phyloP scores from a whole-genome alignment of 2,888 invertebrate genomes.

The Synergus laeviventris region DNA sequence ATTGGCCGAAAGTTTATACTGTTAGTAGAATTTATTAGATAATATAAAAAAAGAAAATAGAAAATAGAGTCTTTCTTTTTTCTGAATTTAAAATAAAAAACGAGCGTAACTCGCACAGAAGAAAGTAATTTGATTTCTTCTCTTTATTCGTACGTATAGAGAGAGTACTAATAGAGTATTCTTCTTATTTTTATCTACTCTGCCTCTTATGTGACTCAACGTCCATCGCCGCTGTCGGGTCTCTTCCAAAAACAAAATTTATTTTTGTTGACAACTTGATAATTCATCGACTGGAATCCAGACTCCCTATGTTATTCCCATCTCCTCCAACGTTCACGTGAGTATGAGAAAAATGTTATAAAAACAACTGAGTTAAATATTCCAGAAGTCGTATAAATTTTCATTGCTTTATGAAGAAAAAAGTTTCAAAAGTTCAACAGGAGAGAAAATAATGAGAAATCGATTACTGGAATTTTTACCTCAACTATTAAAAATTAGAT shows the following conservation, averaged over 20 bases:
- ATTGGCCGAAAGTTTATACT: conserved; percentile 40
- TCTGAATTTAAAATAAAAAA: background rate
- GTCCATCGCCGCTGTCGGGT: conserved; percentile 59
- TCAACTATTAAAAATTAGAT: background rate
- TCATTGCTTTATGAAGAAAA: background rate
- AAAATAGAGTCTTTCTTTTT: background rate
- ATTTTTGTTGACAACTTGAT: conserved; percentile 47
- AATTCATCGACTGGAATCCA: conserved; percentile 52
- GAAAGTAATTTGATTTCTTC: background rate
- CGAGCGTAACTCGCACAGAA: background rate
- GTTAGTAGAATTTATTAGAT: background rate
- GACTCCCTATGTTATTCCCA: conserved; percentile 63
- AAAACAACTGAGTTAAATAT: background rate
- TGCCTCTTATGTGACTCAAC: conserved; percentile 67
- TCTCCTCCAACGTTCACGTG: conserved; percentile 69
- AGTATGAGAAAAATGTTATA: conserved; percentile 55
- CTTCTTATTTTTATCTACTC: conserved; percentile 68
- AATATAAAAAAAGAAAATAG: background rate
- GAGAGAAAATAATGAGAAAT: background rate
- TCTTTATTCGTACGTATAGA: background rate
- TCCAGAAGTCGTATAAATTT: background rate
- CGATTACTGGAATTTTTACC: background rate
- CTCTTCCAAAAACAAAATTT: conserved; percentile 48
- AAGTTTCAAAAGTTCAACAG: background rate
- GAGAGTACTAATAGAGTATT: conserved; percentile 64